phyloP scores from a whole-genome alignment of 2,113 vertebrate species.

The Pagrus major region DNA sequence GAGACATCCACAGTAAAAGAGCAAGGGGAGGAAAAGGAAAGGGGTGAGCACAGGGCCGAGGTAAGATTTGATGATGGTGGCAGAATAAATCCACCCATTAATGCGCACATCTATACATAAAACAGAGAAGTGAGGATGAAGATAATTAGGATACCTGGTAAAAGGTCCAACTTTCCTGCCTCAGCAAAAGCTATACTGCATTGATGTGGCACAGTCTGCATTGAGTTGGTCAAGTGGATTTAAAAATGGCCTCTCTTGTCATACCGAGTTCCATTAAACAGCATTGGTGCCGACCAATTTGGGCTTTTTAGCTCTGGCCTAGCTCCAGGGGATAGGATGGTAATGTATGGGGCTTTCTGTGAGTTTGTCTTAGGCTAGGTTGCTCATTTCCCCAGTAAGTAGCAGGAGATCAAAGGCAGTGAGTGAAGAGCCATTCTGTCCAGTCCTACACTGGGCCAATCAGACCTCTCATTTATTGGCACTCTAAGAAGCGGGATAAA shows the following conservation, averaged over 20 bases:
- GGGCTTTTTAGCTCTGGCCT: conserved; percentile 75
- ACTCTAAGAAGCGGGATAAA: conserved; percentile 81
- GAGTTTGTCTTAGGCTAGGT: conserved; percentile 66
- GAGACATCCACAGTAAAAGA: conserved; percentile 75
- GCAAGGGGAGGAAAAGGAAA: conserved; percentile 53
- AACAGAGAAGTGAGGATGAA: conserved; percentile 53
- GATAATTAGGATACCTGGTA: conserved; percentile 68
- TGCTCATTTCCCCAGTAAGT: conserved; percentile 73
- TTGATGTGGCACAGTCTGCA: conserved; percentile 59
- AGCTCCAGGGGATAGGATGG: conserved; percentile 69
- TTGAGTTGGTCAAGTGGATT: conserved; percentile 72
- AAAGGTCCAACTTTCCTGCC: conserved; percentile 66
- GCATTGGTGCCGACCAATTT: conserved; percentile 63
- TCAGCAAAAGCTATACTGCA: conserved; percentile 71
- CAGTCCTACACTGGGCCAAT: conserved; percentile 77
- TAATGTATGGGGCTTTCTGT: conserved; percentile 72
- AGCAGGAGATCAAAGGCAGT: conserved; percentile 74
- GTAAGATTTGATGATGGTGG: conserved; percentile 65
- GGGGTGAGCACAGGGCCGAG: conserved; percentile 46
- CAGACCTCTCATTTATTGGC: conserved; percentile 83
- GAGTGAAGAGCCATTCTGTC: conserved; percentile 75
- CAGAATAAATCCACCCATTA: conserved; percentile 62
- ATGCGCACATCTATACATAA: conserved; percentile 61
- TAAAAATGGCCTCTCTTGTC: conserved; percentile 73
- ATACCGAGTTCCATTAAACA: conserved; percentile 73